Conservation (phyloP, 2,113 vertebrate species). For the Hymenochirus boettgeri region DNA sequence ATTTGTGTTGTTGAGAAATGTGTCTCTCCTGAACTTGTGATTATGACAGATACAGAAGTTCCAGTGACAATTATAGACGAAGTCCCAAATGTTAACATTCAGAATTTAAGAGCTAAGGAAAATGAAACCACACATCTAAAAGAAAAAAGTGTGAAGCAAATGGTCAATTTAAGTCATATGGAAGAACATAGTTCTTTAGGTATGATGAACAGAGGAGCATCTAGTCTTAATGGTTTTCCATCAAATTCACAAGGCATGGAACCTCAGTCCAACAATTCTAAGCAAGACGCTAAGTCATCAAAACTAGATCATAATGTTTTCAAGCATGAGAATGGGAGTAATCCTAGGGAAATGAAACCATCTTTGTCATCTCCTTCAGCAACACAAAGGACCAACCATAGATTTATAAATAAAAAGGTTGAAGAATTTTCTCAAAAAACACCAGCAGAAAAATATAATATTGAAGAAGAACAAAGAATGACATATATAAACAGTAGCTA, state of each 20-base stretch:
- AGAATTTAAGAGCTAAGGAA: constrained; percentile 38
- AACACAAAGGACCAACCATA: background rate
- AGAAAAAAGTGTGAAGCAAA: constrained; percentile 48
- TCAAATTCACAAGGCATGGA: constrained; percentile 19
- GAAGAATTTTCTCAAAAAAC: constrained; percentile 9
- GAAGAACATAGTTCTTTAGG: background rate
- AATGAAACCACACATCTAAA: constrained; percentile 36
- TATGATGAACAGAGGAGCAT: background rate
- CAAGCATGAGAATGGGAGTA: constrained; percentile 1
- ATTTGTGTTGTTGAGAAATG: constrained; percentile 22
- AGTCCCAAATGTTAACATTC: constrained; percentile 58
- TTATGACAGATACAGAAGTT: constrained; percentile 60
- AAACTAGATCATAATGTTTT: constrained; percentile 29
- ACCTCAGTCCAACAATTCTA: constrained; percentile 21
- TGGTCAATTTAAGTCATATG: constrained; percentile 60
- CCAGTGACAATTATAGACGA: constrained; percentile 90
- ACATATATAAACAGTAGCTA: constrained; percentile 8
- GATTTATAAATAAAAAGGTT: constrained; percentile 20
- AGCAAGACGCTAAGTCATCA: constrained; percentile 26
- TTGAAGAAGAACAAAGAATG: constrained; percentile 28
- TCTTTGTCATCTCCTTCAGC: constrained; percentile 27
- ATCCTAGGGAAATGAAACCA: constrained; percentile 25
- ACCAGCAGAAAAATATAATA: constrained; percentile 40
- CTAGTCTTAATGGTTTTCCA: constrained; percentile 24
- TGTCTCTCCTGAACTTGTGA: no score